These are phyloP conservation scores for Cyrtonyx montezumae DNA, from an alignment of 2,113 vertebrate genomes.

Conservation along the genomic window DNA sequence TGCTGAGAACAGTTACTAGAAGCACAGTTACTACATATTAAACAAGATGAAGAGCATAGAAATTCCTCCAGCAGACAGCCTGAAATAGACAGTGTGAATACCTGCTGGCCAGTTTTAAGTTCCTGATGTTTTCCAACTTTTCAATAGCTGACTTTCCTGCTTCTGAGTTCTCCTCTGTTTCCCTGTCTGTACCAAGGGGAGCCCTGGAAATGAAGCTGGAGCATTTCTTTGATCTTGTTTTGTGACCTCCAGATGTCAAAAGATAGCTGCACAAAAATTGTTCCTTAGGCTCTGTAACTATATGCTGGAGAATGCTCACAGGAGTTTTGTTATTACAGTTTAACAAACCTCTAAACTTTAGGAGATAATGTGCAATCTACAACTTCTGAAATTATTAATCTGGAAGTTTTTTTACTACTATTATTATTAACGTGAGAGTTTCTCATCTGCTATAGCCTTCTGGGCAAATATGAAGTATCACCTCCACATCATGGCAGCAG, in stretches of 20 bases:
- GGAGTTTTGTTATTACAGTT: neutral
- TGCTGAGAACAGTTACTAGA: neutral
- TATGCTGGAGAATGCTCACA: neutral
- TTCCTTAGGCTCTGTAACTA: neutral
- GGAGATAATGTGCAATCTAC: neutral
- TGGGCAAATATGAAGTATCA: neutral
- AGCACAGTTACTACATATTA: neutral
- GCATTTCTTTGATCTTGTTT: neutral
- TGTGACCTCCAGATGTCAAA: neutral
- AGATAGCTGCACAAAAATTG: neutral
- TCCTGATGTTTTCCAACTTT: neutral
- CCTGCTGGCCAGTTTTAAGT: slow-evolving; percentile 11
- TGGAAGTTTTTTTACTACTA: neutral
- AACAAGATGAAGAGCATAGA: slow-evolving; percentile 6
- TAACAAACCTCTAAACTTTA: neutral
- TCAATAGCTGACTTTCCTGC: neutral
- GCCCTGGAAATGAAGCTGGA: neutral
- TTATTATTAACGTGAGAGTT: neutral
- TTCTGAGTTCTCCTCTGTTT: neutral
- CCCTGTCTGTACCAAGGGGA: neutral
- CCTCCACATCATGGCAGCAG: neutral
- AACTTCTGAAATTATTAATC: neutral
- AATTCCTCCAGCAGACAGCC: neutral
- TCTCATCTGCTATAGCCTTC: neutral
- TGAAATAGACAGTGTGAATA: neutral